Base-by-base conservation (phyloP, 2,888 invertebrate species). In the Eristalis pertinax region DNA sequence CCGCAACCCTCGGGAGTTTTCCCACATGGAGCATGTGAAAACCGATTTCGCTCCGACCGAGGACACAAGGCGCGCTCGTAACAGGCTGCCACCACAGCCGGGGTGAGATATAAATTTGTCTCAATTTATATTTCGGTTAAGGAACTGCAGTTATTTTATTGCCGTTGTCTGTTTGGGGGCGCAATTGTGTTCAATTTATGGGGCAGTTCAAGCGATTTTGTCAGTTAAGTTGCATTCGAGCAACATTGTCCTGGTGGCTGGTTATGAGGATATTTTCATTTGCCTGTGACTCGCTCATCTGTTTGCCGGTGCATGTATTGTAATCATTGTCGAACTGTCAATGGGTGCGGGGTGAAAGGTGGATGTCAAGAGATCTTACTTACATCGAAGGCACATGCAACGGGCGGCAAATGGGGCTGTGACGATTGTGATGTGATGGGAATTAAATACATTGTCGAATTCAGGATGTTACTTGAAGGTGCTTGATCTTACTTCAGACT, bases 101-200 rank as follows among this genome's bases (percentile, higher is more conserved):
- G 78, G 86, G 86, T 87, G 84, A 88, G 81, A 84, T 84, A 84
- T 81, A 81, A 88, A 88, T 84, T 88, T 84, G 88, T 84, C 84
- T 88, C 88, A 81, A 84, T 84, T 88, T 88, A 81, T 88, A 81
- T 77, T 88, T 74, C 38, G 79, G 75, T 77, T 82, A 86, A 83
- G 86, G 73, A 84, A 87, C 87, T 87, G 87, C 84, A 87, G 84
- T 41, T 80, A 87, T 84, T 87, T 87, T 84, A 84, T 76, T 86
- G 83, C 75, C n/a, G n/a, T n/a, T n/a, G n/a, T n/a, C n/a, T n/a
- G n/a, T n/a, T n/a, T n/a, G n/a, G 5, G 69, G 65, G 82, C 5
- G n/a, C 43, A 50, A 50, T 62, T 77, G 73, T 84, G 68, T 32
- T 58, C 35, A 78, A 79, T 87, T 87, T 84, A 87, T 80, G 84